These are phyloP conservation scores for Dorcus parallelipipedus DNA, from an alignment of 2,888 invertebrate genomes.

Conservation along the genomic window DNA sequence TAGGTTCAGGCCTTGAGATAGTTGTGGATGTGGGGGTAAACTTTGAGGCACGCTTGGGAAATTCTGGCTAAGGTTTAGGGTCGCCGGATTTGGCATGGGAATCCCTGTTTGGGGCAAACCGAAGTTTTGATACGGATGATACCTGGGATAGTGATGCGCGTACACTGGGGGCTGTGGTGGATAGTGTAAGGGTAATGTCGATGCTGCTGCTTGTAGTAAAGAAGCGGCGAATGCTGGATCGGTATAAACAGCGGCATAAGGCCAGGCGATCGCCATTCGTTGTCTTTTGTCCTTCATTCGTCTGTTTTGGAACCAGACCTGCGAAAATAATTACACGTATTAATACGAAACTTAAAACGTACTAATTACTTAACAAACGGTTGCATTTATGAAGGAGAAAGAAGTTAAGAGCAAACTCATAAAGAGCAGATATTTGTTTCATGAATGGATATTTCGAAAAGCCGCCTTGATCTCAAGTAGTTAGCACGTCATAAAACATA, in stretches of 20 bases:
- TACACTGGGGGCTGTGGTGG: constrained; percentile 56
- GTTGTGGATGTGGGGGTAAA: constrained; percentile 42
- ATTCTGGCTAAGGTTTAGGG: constrained; percentile 28
- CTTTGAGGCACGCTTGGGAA: constrained; percentile 44
- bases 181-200: constrained; percentile 55
- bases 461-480: constrained; percentile 40
- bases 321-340: constrained; percentile 33
- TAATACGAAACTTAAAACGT: constrained; percentile 1
- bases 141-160: constrained; percentile 59
- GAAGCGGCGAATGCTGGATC: constrained; percentile 93
- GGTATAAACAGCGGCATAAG: constrained; percentile 89
- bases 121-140: constrained; percentile 49
- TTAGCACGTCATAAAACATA: constrained; percentile 47
- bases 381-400: constrained; percentile 5
- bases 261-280: constrained; percentile 91
- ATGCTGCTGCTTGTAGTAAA: constrained; percentile 84
- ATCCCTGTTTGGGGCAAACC: constrained; percentile 51
- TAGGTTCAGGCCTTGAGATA: constrained; percentile 34
- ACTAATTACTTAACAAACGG: constrained; percentile 16
- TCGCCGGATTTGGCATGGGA: constrained; percentile 44
- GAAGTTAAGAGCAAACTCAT: neutral
- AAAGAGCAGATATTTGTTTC: constrained; percentile 7
- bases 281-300: constrained; percentile 98
- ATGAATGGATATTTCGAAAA: constrained; percentile 19
- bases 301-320: constrained; percentile 98